These are phyloP conservation scores for Chydorus sphaericus DNA, from an alignment of 2,888 invertebrate species.

Conservation along the genomic window DNA sequence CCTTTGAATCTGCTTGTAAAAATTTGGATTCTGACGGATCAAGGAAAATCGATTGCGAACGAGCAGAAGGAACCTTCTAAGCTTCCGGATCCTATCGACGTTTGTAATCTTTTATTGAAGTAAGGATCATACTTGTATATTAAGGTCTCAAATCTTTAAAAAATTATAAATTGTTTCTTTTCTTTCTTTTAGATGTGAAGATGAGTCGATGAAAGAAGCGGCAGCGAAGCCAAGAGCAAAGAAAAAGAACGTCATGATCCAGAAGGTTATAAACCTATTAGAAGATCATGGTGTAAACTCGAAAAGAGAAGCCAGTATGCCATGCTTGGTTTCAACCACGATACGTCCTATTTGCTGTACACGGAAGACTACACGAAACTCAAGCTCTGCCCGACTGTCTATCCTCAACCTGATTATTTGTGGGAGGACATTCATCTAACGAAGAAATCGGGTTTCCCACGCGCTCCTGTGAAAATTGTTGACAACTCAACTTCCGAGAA, in stretches of 20 bases:
- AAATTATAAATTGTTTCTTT: too few relatives aligned
- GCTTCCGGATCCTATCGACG: neutral
- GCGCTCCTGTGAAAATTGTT: too few relatives aligned
- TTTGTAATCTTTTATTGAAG: too few relatives aligned
- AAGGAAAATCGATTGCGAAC: neutral
- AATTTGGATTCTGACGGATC: neutral
- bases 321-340: neutral
- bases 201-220: too few relatives aligned
- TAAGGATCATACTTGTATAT: too few relatives aligned
- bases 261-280: too few relatives aligned
- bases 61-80: neutral
- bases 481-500: neutral
- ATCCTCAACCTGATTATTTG: too few relatives aligned
- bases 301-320: neutral
- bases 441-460: constrained; percentile 1
- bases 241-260: too few relatives aligned
- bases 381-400: too few relatives aligned
- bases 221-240: too few relatives aligned
- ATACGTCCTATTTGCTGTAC: neutral
- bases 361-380: neutral
- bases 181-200: too few relatives aligned
- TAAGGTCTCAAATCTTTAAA: too few relatives aligned
- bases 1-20: neutral
- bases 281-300: neutral
- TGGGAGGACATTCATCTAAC: neutral